Evolutionary conservation across 2,113 vertebrate species (phyloP), one percentile per base, ranked within the genome.

Genomic region (Nymphicus hollandicus): DNA sequence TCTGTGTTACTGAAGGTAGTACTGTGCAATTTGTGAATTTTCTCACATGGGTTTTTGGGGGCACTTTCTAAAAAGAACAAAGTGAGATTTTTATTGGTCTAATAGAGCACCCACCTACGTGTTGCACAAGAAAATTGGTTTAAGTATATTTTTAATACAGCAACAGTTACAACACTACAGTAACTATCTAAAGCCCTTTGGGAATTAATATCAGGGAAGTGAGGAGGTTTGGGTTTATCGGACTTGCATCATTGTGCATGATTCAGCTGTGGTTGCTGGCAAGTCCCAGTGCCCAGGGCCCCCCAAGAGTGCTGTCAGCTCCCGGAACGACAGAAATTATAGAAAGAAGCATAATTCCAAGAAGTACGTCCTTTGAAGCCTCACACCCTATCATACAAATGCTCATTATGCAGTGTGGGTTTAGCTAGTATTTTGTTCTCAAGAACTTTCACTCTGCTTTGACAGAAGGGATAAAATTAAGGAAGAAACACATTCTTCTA

Each of bases 41-140:
- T 77, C 29, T 72, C 13, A 33, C 7, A 2, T 14, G 1, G 14
- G 2, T 31, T 68, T 68, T 28, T 2, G 4, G 3, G 7, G 16
- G 3, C 3, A 17, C 23, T 64, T 88, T 64, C 68, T 33, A 28
- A 49, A 44, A 68, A 12, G 16, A 53, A 22, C 7, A 35, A 58
- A 35, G 13, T 31, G 19, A 72, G 10, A 4, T 4, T 63, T 89
- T 76, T 37, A 22, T 50, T 76, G 52, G 14, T 71, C 28, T 31
- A 17, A 72, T 11, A 69, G 16, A 86, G 7, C 12, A 28, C 49
- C 60, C n/a, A 24, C 19, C 14, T 49, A 35, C 46, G 7, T 28
- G 22, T 58, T 55, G 39, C 47, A 28, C 19, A 64, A 68, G 28
- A 47, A 66, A 71, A 80, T 20, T 7, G 11, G 9, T 37, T 39